Evolutionary conservation across 2,888 invertebrate genomes (phyloP).

Genomic region (Trachelus stipa): DNA sequence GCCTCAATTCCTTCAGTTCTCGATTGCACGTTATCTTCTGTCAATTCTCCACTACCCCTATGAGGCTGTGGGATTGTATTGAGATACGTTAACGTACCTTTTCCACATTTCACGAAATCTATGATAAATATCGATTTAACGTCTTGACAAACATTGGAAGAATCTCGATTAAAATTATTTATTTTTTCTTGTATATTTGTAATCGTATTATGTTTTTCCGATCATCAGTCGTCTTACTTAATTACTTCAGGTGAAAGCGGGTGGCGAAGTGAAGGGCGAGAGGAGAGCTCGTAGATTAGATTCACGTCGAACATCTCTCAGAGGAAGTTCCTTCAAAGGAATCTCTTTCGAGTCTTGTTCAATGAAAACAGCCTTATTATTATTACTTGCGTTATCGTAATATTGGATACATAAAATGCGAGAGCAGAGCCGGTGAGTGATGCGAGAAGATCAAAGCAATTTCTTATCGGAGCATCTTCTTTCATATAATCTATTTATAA

Average conservation of each 20-base stretch:
- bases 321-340: neutral
- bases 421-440: neutral
- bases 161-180: neutral
- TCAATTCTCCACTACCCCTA: neutral
- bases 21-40: conserved; percentile 18
- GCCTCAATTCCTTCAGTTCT: conserved; percentile 56
- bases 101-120: neutral
- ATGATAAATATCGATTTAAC: neutral
- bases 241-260: neutral
- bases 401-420: neutral
- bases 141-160: neutral
- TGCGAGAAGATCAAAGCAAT: neutral
- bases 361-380: neutral
- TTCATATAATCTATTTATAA: neutral
- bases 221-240: neutral
- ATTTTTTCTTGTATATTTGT: neutral
- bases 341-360: neutral
- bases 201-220: neutral
- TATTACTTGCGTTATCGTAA: neutral
- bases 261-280: neutral
- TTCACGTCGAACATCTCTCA: neutral
- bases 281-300: neutral
- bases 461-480: neutral
- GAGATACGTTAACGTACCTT: neutral
- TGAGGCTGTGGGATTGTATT: neutral